Evolutionary conservation across 2,113 vertebrate species (phyloP).

Genomic region (Zapus hudsonius): DNA sequence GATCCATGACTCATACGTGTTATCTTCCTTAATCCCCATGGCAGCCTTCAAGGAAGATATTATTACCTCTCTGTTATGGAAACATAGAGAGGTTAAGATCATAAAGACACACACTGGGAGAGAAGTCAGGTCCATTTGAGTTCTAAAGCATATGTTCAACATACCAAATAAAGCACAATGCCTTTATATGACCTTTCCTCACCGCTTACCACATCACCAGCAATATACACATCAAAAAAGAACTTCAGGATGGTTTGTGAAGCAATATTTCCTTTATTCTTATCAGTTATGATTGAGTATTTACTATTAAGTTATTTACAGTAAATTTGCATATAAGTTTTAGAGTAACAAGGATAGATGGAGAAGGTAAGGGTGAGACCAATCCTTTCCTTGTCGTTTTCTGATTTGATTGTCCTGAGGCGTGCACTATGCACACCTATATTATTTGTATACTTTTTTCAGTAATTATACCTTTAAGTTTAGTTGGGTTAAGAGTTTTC

Average conservation of each 20-base stretch:
- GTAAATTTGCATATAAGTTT: neutral
- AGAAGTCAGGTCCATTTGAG: neutral
- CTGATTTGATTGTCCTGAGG: neutral
- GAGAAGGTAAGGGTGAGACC: neutral
- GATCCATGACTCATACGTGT: neutral
- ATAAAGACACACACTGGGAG: neutral
- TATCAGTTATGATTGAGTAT: neutral
- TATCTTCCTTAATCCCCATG: neutral
- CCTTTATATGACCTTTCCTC: neutral
- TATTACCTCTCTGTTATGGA: neutral
- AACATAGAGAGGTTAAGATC: neutral
- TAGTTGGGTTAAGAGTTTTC: neutral
- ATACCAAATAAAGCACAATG: neutral
- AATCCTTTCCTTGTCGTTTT: neutral
- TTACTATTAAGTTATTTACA: neutral
- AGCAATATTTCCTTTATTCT: neutral
- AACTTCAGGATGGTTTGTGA: neutral
- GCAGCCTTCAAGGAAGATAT: neutral
- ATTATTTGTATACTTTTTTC: neutral
- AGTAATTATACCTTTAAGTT: neutral
- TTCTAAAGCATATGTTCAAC: neutral
- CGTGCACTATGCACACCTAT: neutral
- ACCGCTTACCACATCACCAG: neutral
- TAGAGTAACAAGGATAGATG: neutral
- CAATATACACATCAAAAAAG: neutral